Conservation (phyloP, 2,888 invertebrate genomes). For the Microctonus hyperodae region DNA sequence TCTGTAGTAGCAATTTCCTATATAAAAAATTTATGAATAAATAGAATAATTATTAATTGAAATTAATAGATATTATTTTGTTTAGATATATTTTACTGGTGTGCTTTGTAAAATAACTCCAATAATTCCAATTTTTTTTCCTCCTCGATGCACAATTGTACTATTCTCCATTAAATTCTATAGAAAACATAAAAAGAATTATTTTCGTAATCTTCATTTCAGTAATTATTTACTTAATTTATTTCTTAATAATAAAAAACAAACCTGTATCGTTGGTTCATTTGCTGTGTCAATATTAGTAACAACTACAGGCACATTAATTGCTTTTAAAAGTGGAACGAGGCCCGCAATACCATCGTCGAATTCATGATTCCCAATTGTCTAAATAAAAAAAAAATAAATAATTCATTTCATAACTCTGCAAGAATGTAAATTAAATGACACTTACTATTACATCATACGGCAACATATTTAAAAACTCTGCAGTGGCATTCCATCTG, state of each 20-base stretch:
- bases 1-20: conserved; percentile 75
- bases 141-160: conserved; percentile 69
- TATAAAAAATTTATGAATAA: conserved; percentile 24
- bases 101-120: conserved; percentile 78
- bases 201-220: neutral
- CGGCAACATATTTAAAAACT: conserved; percentile 77
- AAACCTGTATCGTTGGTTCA: conserved; percentile 69
- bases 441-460: conserved; percentile 77
- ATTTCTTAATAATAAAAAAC: no score
- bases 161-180: conserved; percentile 72
- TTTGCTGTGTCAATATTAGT: conserved; percentile 76
- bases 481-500: conserved; percentile 77
- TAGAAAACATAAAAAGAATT: neutral
- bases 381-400: conserved; percentile 64
- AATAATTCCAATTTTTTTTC: conserved; percentile 77
- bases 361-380: conserved; percentile 88
- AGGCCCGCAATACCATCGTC: conserved; percentile 78
- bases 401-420: neutral
- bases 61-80: no score
- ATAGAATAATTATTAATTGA: neutral
- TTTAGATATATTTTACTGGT: no score
- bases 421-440: neutral
- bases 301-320: conserved; percentile 74
- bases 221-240: conserved; percentile 6
- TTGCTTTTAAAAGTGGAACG: conserved; percentile 72